Conservation (phyloP, 1,140 invertebrate species). For the Brachionus rotundiformis region DNA sequence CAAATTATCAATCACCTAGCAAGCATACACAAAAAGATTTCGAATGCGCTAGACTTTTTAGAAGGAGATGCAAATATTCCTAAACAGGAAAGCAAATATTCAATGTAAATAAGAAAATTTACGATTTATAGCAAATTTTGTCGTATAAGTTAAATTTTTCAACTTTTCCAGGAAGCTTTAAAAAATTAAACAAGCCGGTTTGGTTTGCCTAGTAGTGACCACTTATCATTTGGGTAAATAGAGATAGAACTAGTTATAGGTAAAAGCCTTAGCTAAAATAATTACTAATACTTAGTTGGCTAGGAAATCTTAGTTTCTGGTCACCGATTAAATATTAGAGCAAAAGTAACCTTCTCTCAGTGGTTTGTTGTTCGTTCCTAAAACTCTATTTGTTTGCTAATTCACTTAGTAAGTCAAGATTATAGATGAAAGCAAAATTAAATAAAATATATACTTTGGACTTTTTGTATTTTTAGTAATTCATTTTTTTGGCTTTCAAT, state of each 20-base stretch:
- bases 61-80: background rate
- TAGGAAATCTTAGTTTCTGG: slow-evolving; percentile 18
- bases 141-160: slow-evolving; percentile 11
- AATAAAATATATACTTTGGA: slow-evolving; percentile 15
- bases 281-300: slow-evolving; percentile 2
- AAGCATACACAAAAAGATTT: background rate
- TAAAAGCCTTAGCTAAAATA: background rate
- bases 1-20: background rate
- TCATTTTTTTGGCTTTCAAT: slow-evolving; percentile 2
- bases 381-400: slow-evolving; percentile 22
- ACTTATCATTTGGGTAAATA: slow-evolving; percentile 10
- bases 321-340: background rate
- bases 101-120: background rate
- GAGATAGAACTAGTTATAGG: background rate
- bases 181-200: slow-evolving; percentile 5
- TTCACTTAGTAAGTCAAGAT: slow-evolving; percentile 40
- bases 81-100: slow-evolving; percentile 9
- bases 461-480: background rate
- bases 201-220: background rate
- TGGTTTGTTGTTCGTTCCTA: slow-evolving; percentile 7
- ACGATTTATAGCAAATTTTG: slow-evolving; percentile 2
- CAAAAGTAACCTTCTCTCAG: background rate
- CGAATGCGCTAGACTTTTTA: background rate
- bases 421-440: background rate
- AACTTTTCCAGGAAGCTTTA: background rate